phyloP scores from a whole-genome alignment of 2,888 invertebrate genomes.

The Synergus japonicus region DNA sequence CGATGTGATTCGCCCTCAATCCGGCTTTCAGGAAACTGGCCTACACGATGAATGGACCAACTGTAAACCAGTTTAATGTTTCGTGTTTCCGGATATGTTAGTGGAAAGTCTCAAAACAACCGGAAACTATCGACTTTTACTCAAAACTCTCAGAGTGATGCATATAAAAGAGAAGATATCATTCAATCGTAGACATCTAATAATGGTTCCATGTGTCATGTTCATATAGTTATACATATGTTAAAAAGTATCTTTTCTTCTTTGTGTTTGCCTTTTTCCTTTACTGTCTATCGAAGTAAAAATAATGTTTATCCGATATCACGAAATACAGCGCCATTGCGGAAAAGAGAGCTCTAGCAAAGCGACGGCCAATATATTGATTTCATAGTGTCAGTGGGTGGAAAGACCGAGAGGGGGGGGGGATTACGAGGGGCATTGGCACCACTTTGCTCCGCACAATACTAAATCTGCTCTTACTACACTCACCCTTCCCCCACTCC shows the following conservation, averaged over 20 bases:
- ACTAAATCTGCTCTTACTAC: constrained; percentile 20
- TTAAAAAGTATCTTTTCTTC: background rate
- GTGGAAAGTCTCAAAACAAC: constrained; percentile 1
- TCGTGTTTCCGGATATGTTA: constrained; percentile 15
- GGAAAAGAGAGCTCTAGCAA: constrained; percentile 17
- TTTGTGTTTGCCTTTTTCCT: background rate
- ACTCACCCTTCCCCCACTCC: background rate
- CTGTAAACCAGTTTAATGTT: constrained; percentile 34
- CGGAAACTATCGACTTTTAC: background rate
- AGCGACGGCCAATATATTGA: constrained; percentile 36
- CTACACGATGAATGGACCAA: constrained; percentile 28
- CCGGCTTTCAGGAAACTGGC: constrained; percentile 39
- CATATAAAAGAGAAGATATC: no score
- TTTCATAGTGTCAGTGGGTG: constrained; percentile 14
- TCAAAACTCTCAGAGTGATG: no score
- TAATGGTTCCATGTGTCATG: background rate
- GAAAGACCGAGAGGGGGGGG: background rate
- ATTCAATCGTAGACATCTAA: background rate
- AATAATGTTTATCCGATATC: constrained; percentile 6
- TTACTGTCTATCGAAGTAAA: background rate
- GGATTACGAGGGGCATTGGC: constrained; percentile 17
- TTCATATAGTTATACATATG: background rate
- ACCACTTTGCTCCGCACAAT: constrained; percentile 17
- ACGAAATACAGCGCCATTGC: constrained; percentile 23
- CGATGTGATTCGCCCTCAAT: constrained; percentile 30